A percentile compares a stretch with the other conserved stretches of the same genome.
Evolutionary conservation across 2,797 vertebrate species (phyloP).

Genomic region (Karalla daura): DNA sequence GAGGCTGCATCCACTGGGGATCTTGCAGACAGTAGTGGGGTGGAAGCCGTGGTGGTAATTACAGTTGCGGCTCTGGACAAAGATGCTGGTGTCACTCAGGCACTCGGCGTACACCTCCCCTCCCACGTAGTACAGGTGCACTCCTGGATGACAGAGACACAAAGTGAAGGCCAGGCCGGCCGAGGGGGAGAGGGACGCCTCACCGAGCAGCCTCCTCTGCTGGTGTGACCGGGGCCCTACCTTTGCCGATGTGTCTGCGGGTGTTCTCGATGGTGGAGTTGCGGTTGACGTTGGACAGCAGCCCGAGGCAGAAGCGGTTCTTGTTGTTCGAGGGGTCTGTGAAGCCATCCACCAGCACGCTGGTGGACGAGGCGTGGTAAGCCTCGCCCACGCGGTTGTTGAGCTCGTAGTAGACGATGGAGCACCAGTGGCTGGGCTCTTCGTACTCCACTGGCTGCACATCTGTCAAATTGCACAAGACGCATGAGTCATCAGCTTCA

Average conservation of each 20-base stretch:
- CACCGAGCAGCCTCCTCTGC: background rate
- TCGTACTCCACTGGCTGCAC: slow-evolving; percentile 97
- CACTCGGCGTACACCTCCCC: slow-evolving; percentile 97
- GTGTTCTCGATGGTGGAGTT: slow-evolving; percentile 99
- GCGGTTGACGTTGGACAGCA: slow-evolving; percentile 95
- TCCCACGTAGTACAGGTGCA: slow-evolving; percentile 96
- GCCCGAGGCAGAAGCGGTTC: slow-evolving; percentile 96
- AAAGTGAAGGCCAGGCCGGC: background rate
- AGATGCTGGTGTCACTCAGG: slow-evolving; percentile 97
- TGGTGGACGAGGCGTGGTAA: slow-evolving; percentile 95
- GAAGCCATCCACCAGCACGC: slow-evolving; percentile 95
- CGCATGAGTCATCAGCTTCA: background rate
- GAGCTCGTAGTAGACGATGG: slow-evolving; percentile 96
- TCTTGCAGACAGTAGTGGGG: slow-evolving; percentile 97
- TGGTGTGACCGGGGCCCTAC: slow-evolving; percentile 67
- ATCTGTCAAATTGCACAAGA: slow-evolving; percentile 78
- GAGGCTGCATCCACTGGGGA: slow-evolving; percentile 95
- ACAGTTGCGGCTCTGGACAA: slow-evolving; percentile 98
- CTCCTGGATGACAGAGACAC: slow-evolving; percentile 76
- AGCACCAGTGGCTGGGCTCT: slow-evolving; percentile 97
- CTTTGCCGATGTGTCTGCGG: slow-evolving; percentile 96
- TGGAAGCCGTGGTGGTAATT: slow-evolving; percentile 98
- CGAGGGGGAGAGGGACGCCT: background rate
- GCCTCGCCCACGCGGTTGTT: slow-evolving; percentile 97
- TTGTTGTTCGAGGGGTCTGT: slow-evolving; percentile 98